Evolutionary conservation across 1,140 invertebrate species (phyloP), one percentile per base, ranked within the genome.

Genomic region (Scylla paramamosain): DNA sequence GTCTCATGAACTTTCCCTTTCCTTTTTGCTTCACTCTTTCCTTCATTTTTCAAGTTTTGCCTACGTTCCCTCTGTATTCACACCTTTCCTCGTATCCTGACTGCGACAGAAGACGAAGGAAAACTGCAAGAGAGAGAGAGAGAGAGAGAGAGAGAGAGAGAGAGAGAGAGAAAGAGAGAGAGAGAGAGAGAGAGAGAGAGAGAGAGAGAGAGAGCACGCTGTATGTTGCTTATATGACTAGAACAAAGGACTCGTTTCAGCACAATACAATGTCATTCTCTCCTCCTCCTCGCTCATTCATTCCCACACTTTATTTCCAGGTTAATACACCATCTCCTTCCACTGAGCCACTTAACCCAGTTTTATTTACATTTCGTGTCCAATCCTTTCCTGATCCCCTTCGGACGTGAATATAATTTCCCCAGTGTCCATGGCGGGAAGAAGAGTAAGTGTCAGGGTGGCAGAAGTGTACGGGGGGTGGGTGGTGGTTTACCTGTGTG

Each of bases 361-460:
- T 77, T 77, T 77, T 77, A n/a, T 77, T 77, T 77, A n/a, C 67
- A n/a, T 77, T 77, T 77, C 67, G 67, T 77, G 67, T 77, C 67
- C 67, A 77, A 77, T 77, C 67, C 67, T n/a, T 77, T 77, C 25
- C 67, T 77, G 67, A 77, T 77, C 67, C 67, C 67, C 67, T 77
- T 77, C 67, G n/a, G 25, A 77, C 67, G 67, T n/a, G 7, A 20
- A n/a, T 77, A 77, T 77, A 77, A 77, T 77, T 77, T 77, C 67
- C 67, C 67, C 25, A n/a, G 67, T 77, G 67, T 77, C 67, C 67
- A 77, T n/a, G 67, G 67, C 25, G 67, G 67, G 67, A 77, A 20
- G 67, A 77, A 77, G 67, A 77, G 67, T 77, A n/a, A 77, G 67
- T 25, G n/a, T 25, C 20, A 7, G 20, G 67, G 25, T n/a, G 67